Base-by-base conservation (phyloP, 1,140 invertebrate species). In the Scaptodrosophila lebanonensis region DNA sequence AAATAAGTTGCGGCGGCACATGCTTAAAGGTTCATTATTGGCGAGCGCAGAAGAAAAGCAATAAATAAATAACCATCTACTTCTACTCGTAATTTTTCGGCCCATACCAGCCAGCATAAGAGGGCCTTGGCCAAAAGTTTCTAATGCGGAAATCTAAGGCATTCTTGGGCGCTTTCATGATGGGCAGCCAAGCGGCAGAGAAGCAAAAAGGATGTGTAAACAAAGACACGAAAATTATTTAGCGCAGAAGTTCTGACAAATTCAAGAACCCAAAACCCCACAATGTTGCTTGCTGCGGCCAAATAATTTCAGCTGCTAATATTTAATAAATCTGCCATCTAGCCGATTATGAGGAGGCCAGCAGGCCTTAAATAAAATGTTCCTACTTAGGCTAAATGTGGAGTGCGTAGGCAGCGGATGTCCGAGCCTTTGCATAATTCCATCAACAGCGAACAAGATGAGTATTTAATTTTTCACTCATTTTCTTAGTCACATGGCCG, bases 301-400 rank as follows among this genome's bases (percentile, higher is more conserved):
- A 22, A 29, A 36, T 17, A 60, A 65, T 68, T 77, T n/a, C n/a
- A n/a, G n/a, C n/a, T n/a, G n/a, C n/a, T 82, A 82, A 79, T 82
- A 60, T 82, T 60, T 73, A 59, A 79, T 82, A 82, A 79, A 79
- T 82, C 75, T 62, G 64, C 62, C 73, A 57, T 39, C 35, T 59
- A 44, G 33, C 50, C 63, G 51, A 40, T 33, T 27, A 29, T 44
- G 57, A 35, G 39, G 52, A 59, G 39, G 53, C 33, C 52, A 25
- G 3, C 22, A 4, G 8, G 22, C 48, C 61, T 54, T 57, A 73
- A 77, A 79, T 45, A 15, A 39, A 30, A 64, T 45, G 49, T 60
- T 72, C 47, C 53, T 35, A 36, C 29, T 42, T 59, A 59, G 32
- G 17, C 29, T 36, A 57, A 53, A 66, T 68, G 33, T 48, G n/a